Evolutionary conservation across 2,113 vertebrate genomes (phyloP).

Genomic region (Carlito syrichta): DNA sequence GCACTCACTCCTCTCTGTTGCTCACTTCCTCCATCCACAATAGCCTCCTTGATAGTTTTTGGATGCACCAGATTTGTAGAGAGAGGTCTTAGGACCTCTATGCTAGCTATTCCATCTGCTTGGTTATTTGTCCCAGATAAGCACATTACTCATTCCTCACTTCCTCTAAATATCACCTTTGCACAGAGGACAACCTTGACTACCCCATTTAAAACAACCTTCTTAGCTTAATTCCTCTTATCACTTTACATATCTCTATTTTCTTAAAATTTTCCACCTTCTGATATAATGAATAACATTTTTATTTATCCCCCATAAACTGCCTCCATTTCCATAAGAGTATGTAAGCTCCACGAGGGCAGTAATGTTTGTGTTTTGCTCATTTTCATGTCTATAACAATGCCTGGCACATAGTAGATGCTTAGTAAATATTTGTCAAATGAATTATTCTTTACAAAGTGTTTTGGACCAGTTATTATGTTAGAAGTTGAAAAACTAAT

Average conservation of each 20-base stretch:
- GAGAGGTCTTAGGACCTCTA: background rate
- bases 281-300: background rate
- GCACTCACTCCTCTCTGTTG: background rate
- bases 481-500: background rate
- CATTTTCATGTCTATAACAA: background rate
- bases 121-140: background rate
- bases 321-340: background rate
- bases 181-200: background rate
- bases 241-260: background rate
- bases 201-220: accelerated
- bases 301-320: background rate
- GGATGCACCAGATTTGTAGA: background rate
- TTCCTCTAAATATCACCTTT: background rate
- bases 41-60: background rate
- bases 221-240: accelerated
- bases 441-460: background rate
- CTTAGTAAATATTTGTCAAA: background rate
- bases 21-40: background rate
- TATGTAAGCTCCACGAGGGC: background rate
- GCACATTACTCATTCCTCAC: accelerated
- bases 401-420: background rate
- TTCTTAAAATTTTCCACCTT: background rate
- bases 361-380: background rate
- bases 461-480: background rate
- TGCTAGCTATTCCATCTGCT: background rate